Base-by-base conservation (phyloP, 2,888 invertebrate species). In the Cryptocheilus praepositus region DNA sequence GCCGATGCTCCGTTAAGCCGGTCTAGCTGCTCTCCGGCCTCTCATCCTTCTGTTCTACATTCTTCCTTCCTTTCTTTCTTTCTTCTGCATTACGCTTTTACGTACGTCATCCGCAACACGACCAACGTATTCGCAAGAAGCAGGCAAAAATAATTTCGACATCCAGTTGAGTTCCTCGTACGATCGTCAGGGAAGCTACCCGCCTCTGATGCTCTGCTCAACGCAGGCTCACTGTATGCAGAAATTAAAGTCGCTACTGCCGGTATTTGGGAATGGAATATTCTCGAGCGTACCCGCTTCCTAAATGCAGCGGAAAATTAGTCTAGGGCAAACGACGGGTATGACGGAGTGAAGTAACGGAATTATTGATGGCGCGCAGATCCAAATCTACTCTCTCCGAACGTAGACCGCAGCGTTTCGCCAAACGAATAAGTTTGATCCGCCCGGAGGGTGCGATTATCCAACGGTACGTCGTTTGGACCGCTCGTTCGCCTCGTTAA, bases 1-100 rank as follows among this genome's bases (percentile, higher is more conserved):
- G 67, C 56, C 61, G 46, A 25, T 57, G 36, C 51, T 25, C 66
- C 68, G 51, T 70, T 70, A 64, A 59, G 22, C 28, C 52, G 43
- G 44, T 61, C 55, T 51, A 52, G 15, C n/a, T 49, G 18, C 21
- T 43, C 56, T 46, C 51, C 21, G 19, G 43, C 44, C 55, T 56
- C 51, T 28, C 22, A 54, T 21, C 56, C 54, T 58, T 45, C 18
- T 25, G 51, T 45, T 22, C 49, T 36, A 13, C n/a, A 2, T 7
- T 16, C 44, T 22, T 5, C 36, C 13, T 16, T 13, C 28, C n/a
- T 2, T 19, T n/a, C n/a, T n/a, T n/a, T n/a, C n/a, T n/a, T n/a
- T n/a, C n/a, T n/a, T n/a, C n/a, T n/a, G n/a, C n/a, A n/a, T n/a
- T n/a, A n/a, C n/a, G n/a, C n/a, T n/a, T n/a, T n/a, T n/a, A n/a